Percentiles rank a stretch among this genome's conserved stretches.
Conservation (phyloP, 2,113 vertebrate species). For the Oenanthe oenanthe region DNA sequence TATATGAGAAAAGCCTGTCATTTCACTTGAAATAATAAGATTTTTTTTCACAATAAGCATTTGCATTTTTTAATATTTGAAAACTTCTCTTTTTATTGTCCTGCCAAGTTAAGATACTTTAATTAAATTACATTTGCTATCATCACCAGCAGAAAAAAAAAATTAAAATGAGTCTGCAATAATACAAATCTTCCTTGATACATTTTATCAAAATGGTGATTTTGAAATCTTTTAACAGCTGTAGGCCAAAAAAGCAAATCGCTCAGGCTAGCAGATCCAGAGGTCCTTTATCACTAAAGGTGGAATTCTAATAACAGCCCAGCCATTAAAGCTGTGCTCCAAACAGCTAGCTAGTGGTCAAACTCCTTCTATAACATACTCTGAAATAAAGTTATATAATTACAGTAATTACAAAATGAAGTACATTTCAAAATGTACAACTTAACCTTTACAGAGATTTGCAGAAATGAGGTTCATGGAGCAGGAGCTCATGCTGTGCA, state of each 20-base stretch:
- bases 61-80: background rate
- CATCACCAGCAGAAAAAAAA: slow-evolving; percentile 12
- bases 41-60: background rate
- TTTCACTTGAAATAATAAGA: background rate
- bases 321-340: background rate
- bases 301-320: background rate
- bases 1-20: background rate
- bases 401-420: background rate
- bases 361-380: background rate
- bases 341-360: background rate
- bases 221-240: slow-evolving; percentile 13
- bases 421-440: background rate
- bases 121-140: slow-evolving; percentile 34
- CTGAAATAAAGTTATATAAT: background rate
- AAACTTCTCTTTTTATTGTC: background rate
- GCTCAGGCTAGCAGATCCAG: background rate
- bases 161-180: slow-evolving; percentile 18
- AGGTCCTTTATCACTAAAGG: background rate
- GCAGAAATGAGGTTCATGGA: background rate
- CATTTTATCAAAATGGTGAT: slow-evolving; percentile 21
- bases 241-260: background rate
- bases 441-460: background rate
- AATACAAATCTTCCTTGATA: background rate
- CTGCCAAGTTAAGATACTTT: slow-evolving; percentile 13
- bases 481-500: background rate